A percentile compares a stretch with the other conserved stretches of the same genome.
Conservation (phyloP, 2,888 invertebrate genomes). For the Eilema depressum region DNA sequence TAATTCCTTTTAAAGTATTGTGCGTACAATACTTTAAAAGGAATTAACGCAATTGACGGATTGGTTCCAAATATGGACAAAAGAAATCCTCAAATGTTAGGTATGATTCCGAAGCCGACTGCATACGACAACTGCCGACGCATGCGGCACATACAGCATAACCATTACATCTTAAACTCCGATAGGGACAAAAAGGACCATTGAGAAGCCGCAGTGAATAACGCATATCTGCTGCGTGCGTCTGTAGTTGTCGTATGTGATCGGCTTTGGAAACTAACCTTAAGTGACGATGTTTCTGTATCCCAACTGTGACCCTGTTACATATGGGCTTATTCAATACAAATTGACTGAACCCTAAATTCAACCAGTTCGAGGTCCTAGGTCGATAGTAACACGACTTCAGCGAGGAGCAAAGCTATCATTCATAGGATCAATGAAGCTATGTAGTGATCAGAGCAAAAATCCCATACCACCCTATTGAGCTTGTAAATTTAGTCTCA, state of each 20-base stretch:
- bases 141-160: too few species aligned
- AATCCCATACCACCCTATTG: too few species aligned
- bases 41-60: background rate
- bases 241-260: too few species aligned
- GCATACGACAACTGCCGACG: too few species aligned
- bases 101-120: too few species aligned
- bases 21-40: too few species aligned
- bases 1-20: background rate
- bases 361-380: background rate
- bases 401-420: background rate
- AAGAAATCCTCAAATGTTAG: background rate
- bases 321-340: constrained; percentile 13
- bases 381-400: background rate
- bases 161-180: too few species aligned
- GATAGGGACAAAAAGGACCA: too few species aligned
- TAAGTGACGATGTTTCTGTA: background rate
- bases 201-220: too few species aligned
- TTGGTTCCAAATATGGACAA: background rate
- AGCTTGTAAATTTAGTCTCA: too few species aligned
- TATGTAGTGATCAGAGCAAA: background rate
- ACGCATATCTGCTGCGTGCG: too few species aligned
- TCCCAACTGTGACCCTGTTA: background rate
- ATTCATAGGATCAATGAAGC: background rate
- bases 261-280: too few species aligned
- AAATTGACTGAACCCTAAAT: constrained; percentile 7